phyloP scores from a whole-genome alignment of 2,888 invertebrate genomes.

The Anorthoa munda region DNA sequence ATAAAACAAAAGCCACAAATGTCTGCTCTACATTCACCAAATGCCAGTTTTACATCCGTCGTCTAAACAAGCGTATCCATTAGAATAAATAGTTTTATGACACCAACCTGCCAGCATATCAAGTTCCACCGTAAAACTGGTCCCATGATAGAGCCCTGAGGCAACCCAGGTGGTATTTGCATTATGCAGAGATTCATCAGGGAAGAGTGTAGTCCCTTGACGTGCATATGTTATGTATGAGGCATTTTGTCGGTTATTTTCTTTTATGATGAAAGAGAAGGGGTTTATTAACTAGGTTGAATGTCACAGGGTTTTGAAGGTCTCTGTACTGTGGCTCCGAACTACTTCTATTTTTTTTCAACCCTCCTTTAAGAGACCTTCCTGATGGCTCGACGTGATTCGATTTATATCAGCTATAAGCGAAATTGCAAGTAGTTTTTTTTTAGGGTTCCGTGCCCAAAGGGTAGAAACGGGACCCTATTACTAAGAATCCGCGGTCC shows the following conservation, averaged over 20 bases:
- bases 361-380: too few species aligned
- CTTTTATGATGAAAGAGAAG: conserved; percentile 8
- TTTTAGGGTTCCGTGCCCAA: too few species aligned
- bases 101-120: conserved; percentile 2
- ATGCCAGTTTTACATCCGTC: conserved; percentile 15
- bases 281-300: conserved; percentile 6
- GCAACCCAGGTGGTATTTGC: conserved; percentile 50
- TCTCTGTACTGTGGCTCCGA: too few species aligned
- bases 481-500: too few species aligned
- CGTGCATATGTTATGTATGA: conserved; percentile 46
- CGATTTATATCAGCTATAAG: too few species aligned
- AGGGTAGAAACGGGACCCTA: too few species aligned
- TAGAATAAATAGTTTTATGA: conserved; percentile 46
- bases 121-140: conserved; percentile 44
- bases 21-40: conserved; percentile 1
- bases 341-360: too few species aligned
- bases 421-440: too few species aligned
- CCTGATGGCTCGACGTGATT: too few species aligned
- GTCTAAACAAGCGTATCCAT: conserved; percentile 8
- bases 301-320: background rate
- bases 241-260: conserved; percentile 35
- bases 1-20: conserved; percentile 4
- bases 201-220: conserved; percentile 49
- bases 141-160: conserved; percentile 33
- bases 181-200: conserved; percentile 67